These are phyloP conservation scores for Anhinga anhinga DNA, from an alignment of 2,113 vertebrate species.

Conservation along the genomic window DNA sequence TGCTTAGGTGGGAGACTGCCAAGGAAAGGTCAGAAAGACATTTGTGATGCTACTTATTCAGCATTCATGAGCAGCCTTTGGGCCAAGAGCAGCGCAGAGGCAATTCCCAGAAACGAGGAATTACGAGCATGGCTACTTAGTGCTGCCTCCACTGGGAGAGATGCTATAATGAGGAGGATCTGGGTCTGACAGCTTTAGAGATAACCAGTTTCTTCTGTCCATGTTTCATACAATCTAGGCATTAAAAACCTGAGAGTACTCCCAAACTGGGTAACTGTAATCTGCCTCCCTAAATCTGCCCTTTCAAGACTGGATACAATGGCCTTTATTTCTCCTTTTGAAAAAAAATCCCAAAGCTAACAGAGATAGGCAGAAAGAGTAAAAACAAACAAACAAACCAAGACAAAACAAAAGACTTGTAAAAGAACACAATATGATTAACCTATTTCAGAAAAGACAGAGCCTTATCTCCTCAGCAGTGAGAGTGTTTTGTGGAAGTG, in stretches of 20 bases:
- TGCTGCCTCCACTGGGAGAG: not conserved
- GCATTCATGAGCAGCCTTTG: not conserved
- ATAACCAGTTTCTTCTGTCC: not conserved
- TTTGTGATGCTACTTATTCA: not conserved
- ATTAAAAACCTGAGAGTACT: not conserved
- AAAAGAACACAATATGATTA: not conserved
- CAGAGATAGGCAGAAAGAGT: not conserved
- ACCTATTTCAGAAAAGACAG: not conserved
- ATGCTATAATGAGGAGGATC: not conserved
- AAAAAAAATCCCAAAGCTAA: not conserved
- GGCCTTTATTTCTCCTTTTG: not conserved
- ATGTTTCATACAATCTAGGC: not conserved
- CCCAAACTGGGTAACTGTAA: not conserved
- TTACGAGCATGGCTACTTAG: not conserved
- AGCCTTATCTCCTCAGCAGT: not conserved
- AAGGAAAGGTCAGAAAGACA: not conserved
- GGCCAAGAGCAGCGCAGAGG: not conserved
- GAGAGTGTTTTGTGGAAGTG: not conserved
- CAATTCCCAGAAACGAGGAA: not conserved
- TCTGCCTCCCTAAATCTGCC: not conserved
- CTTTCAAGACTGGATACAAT: not conserved
- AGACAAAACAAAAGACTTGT: not conserved
- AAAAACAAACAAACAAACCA: not conserved
- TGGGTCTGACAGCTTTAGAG: not conserved
- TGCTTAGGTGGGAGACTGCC: not conserved